phyloP scores from a whole-genome alignment of 2,113 vertebrate species.

The Rostratula benghalensis region DNA sequence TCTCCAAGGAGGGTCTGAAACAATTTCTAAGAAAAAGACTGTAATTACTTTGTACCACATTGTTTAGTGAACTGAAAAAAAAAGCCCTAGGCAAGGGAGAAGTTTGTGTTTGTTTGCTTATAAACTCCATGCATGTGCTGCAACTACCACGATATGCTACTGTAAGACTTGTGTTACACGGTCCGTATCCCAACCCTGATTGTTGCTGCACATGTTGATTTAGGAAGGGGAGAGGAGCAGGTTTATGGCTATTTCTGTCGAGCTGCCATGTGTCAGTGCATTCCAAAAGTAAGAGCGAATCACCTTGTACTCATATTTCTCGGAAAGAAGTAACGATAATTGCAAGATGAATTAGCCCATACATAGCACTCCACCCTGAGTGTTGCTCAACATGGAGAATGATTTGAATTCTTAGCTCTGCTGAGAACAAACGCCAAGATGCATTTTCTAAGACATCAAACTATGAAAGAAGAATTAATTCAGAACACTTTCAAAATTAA shows the following conservation, averaged over 20 bases:
- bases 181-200: neutral
- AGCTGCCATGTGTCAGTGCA: neutral
- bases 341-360: neutral
- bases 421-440: neutral
- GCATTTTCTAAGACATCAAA: neutral
- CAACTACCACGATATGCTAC: too few species aligned
- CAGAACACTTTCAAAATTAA: neutral
- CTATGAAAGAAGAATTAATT: neutral
- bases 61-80: constrained; percentile 19
- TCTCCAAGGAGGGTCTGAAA: constrained; percentile 35
- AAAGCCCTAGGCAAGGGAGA: neutral
- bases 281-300: neutral
- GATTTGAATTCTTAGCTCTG: neutral
- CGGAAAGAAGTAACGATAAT: neutral
- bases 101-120: neutral
- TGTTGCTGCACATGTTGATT: neutral
- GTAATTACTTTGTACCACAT: constrained; percentile 25
- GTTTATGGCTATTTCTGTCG: neutral
- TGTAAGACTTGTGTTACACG: too few species aligned
- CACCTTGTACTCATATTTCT: neutral
- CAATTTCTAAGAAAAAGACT: constrained; percentile 27
- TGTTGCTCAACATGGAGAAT: neutral
- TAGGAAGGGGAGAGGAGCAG: neutral
- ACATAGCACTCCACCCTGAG: neutral
- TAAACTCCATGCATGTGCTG: neutral